These are phyloP conservation scores for Aegithalos caudatus DNA, from an alignment of 2,113 vertebrate genomes.

Conservation along the genomic window DNA sequence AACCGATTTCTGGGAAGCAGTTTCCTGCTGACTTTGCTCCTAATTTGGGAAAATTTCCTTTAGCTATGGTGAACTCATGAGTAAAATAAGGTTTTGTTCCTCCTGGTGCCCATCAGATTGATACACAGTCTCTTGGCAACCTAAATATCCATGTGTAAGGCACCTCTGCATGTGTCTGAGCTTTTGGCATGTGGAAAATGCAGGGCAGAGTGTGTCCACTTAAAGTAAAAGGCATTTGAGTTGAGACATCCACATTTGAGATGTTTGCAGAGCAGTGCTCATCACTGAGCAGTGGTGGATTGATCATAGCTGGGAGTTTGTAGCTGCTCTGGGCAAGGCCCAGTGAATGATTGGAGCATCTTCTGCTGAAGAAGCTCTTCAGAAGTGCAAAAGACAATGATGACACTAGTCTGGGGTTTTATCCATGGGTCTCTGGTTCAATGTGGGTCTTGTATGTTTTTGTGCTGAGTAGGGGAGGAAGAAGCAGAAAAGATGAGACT, in stretches of 20 bases:
- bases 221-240: neutral
- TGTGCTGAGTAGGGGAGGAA: neutral
- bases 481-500: neutral
- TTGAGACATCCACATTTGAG: neutral
- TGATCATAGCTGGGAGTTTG: neutral
- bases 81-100: neutral
- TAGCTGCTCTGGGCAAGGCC: neutral
- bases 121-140: neutral
- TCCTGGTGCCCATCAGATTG: neutral
- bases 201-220: neutral
- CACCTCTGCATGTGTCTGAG: neutral
- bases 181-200: neutral
- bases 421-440: neutral
- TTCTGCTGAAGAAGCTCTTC: neutral
- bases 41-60: neutral
- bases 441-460: fast-evolving
- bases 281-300: neutral
- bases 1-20: neutral
- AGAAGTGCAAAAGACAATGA: neutral
- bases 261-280: neutral
- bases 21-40: neutral
- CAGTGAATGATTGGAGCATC: neutral
- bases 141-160: neutral
- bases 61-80: neutral
- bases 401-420: neutral